A percentile compares a stretch with the other conserved stretches of the same genome.
phyloP scores from a whole-genome alignment of 2,797 vertebrate species.

The Microctenopoma stevenorrisi region DNA sequence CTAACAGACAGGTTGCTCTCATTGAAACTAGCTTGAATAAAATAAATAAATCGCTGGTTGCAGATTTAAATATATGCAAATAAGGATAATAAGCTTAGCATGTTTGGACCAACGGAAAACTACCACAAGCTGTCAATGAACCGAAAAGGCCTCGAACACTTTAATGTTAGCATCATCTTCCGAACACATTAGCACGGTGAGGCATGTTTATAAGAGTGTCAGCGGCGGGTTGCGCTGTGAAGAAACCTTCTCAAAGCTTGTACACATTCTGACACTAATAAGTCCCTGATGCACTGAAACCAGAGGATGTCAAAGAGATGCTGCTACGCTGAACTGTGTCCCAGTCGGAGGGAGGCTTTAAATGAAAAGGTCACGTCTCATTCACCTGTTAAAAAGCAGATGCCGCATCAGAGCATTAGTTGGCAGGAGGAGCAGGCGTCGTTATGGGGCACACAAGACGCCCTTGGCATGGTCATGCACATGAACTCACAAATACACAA shows the following conservation, averaged over 20 bases:
- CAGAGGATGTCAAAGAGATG: constrained; percentile 67
- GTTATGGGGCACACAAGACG: constrained; percentile 66
- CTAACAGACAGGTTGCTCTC: too few species aligned
- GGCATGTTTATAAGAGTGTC: too few species aligned
- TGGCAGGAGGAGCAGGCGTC: constrained; percentile 69
- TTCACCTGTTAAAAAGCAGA: constrained; percentile 82
- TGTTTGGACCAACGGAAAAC: too few species aligned
- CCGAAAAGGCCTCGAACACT: too few species aligned
- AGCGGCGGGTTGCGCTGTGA: too few species aligned
- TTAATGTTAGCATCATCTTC: too few species aligned
- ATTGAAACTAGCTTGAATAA: too few species aligned
- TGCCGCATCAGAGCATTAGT: constrained; percentile 75
- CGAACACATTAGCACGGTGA: too few species aligned
- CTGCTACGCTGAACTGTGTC: constrained; percentile 62
- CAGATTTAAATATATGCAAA: too few species aligned
- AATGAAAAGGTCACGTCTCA: constrained; percentile 78
- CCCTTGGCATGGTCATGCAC: constrained; percentile 52
- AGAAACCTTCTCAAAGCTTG: constrained; percentile 64
- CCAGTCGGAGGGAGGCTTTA: constrained; percentile 66
- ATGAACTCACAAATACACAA: constrained; percentile 43
- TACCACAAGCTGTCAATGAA: too few species aligned
- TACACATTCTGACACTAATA: constrained; percentile 54
- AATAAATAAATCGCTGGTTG: too few species aligned
- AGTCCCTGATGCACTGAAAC: constrained; percentile 67
- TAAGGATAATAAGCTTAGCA: too few species aligned